Evolutionary conservation across 2,113 vertebrate genomes (phyloP).

Genomic region (Ailurus styani): DNA sequence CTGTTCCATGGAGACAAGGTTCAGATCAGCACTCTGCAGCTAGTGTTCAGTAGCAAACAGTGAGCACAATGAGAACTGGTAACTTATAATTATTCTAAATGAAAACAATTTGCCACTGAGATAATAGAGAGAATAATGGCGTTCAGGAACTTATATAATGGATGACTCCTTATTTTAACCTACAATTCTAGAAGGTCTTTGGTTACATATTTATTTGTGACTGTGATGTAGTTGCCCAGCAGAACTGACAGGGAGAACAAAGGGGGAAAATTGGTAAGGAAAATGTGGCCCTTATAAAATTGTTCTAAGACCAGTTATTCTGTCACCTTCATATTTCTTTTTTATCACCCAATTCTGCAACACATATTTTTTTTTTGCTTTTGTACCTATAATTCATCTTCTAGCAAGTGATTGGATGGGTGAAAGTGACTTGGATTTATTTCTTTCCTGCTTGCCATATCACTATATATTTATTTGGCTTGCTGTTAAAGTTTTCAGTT

Average conservation of each 20-base stretch:
- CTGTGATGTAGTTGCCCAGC: not conserved
- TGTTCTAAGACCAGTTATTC: not conserved
- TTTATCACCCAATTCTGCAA: slow-evolving; percentile 9
- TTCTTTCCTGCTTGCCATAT: not conserved
- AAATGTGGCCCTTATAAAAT: not conserved
- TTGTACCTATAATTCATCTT: slow-evolving; percentile 49
- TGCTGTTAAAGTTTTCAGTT: slow-evolving; percentile 30
- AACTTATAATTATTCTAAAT: slow-evolving; percentile 46
- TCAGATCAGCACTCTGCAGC: not conserved
- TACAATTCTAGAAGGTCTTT: not conserved
- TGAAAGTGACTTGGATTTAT: slow-evolving; percentile 33
- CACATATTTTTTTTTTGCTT: slow-evolving; percentile 41
- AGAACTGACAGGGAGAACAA: not conserved
- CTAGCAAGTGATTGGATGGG: not conserved
- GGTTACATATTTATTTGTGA: not conserved
- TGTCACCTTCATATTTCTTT: slow-evolving; percentile 35
- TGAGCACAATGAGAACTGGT: not conserved
- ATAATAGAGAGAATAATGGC: not conserved
- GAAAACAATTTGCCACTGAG: not conserved
- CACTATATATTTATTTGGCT: not conserved
- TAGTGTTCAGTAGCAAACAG: not conserved
- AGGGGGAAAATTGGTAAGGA: not conserved
- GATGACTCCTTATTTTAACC: not conserved
- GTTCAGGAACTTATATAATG: not conserved
- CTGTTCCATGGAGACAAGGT: not conserved